These are phyloP conservation scores for Lanius ludovicianus DNA, from an alignment of 2,113 vertebrate species.

Conservation along the genomic window DNA sequence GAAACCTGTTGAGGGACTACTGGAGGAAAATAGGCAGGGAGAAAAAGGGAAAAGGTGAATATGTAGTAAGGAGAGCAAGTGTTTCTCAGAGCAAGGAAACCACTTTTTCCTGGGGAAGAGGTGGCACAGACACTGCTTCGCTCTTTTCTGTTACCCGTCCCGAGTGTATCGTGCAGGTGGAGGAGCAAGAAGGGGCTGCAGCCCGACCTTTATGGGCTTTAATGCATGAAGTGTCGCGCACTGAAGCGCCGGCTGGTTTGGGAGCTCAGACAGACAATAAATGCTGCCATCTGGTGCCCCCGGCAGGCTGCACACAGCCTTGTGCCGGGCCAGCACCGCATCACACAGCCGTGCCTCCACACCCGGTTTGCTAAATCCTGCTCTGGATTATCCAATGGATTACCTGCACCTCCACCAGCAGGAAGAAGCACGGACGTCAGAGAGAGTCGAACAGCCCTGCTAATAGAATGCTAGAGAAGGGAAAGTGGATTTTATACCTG, in stretches of 20 bases:
- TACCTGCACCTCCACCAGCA: background rate
- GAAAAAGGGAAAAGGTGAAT: background rate
- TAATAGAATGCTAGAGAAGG: background rate
- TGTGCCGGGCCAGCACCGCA: rapidly evolving
- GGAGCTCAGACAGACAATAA: background rate
- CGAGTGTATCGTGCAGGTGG: rapidly evolving
- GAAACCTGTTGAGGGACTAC: background rate
- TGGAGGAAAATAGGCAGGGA: background rate
- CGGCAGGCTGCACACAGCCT: background rate
- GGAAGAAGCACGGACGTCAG: background rate
- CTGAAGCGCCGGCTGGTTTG: rapidly evolving
- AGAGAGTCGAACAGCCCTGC: background rate
- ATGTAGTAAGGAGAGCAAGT: background rate
- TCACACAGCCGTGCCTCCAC: rapidly evolving
- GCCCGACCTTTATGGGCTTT: background rate
- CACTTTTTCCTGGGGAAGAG: background rate
- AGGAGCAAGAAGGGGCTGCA: background rate
- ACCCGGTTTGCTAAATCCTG: rapidly evolving
- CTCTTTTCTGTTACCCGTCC: background rate
- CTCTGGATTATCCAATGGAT: rapidly evolving
- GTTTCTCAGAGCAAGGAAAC: background rate
- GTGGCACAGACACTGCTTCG: background rate
- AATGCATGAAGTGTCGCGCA: rapidly evolving
- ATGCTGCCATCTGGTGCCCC: conserved; percentile 63
- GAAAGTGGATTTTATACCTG: background rate